Evolutionary conservation across 2,113 vertebrate genomes (phyloP).

Genomic region (Pangasianodon hypophthalmus): DNA sequence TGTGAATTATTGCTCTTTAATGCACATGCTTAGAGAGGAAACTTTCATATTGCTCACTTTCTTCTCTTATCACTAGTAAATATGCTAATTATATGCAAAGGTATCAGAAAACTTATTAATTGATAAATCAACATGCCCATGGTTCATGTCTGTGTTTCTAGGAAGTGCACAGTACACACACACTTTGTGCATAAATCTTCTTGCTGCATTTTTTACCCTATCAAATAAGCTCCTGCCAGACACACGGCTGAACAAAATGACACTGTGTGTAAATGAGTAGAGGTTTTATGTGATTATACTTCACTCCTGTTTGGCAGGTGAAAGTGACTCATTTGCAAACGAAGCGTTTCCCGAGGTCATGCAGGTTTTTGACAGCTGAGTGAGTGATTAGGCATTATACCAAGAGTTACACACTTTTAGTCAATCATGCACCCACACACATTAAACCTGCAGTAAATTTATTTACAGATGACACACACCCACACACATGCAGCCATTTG

Average conservation of each 20-base stretch:
- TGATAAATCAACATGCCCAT: background rate
- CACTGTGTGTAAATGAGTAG: conserved; percentile 6
- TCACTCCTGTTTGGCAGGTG: background rate
- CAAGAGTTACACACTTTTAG: conserved; percentile 24
- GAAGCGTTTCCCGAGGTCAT: conserved; percentile 14
- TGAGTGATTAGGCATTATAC: conserved; percentile 22
- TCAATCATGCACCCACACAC: conserved; percentile 16
- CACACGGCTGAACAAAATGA: background rate
- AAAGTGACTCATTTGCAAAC: conserved; percentile 37
- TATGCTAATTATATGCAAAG: background rate
- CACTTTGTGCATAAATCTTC: background rate
- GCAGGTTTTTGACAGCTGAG: conserved; percentile 27
- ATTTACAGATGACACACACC: conserved; percentile 33
- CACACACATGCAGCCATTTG: background rate
- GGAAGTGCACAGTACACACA: background rate
- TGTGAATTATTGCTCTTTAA: background rate
- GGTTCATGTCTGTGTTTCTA: background rate
- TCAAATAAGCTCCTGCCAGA: conserved; percentile 13
- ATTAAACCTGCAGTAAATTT: conserved; percentile 22
- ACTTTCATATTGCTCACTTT: background rate
- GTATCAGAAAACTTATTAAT: background rate
- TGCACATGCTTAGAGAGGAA: background rate
- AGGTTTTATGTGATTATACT: conserved; percentile 25
- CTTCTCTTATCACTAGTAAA: background rate
- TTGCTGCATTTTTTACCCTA: background rate